Evolutionary conservation across 2,113 vertebrate species (phyloP), one percentile per base, ranked within the genome.

Genomic region (Eira barbara): DNA sequence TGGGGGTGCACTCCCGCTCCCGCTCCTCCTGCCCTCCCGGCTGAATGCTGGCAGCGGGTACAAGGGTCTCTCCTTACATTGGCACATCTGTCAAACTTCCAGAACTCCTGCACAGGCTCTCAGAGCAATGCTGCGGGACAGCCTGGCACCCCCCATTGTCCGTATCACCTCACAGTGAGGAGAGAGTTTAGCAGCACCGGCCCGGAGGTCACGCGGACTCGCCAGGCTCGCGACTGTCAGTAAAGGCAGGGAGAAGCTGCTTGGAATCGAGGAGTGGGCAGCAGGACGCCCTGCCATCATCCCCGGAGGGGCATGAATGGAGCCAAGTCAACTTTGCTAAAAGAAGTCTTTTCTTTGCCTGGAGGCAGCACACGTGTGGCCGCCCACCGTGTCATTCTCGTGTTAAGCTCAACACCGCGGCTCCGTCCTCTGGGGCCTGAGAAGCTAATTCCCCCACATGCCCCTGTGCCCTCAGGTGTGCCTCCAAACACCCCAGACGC

Each of bases 91-190:
- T 27, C 27, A 1, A 73, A 45, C 21, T 47, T 34, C 36, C 73
- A 82, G 67, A n/a, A 36, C 34, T 59, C 52, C 7, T 0, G 49
- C 69, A 89, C 65, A 74, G 47, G 27, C 29, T 61, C 84, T 39
- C 52, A 23, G 36, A 4, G 34, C 5, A n/a, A 31, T 11, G 57
- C 57, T 7, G 4, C 25, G 39, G 25, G 57, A 71, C 3, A 1
- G 63, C 63, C 17, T 15, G 27, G n/a, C 5, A 18, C 2, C 4
- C 0, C 2, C 23, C 49, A 39, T 0, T 36, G 73, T 6, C 36
- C 21, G 0, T 0, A 5, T 34, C 91, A n/a, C 49, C 76, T 69
- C 3, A 34, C 4, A 0, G 59, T 2, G 65, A 91, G 23, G 29
- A 57, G 11, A 34, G 52, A 15, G 11, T 61, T 17, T 14, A 8